These are phyloP conservation scores for Balaenoptera acutorostrata DNA, from an alignment of 2,113 vertebrate genomes.

Conservation along the genomic window DNA sequence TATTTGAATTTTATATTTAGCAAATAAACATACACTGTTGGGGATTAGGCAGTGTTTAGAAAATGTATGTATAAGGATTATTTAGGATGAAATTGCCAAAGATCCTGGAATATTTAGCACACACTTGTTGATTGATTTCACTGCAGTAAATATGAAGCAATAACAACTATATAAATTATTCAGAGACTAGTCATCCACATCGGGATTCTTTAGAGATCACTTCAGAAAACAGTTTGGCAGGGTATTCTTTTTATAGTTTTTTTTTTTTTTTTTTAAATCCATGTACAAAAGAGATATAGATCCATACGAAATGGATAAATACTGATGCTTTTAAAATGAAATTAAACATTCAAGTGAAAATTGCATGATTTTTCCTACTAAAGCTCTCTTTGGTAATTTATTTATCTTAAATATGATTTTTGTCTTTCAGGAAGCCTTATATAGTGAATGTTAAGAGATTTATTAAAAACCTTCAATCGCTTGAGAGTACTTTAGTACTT, in stretches of 20 bases:
- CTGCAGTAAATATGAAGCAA: conserved; percentile 33
- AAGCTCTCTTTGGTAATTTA: conserved; percentile 28
- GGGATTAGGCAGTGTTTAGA: conserved; percentile 50
- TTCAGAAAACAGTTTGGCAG: conserved; percentile 2
- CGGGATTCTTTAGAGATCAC: neutral
- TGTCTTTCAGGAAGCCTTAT: conserved; percentile 20
- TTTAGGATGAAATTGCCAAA: conserved; percentile 6
- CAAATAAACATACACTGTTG: conserved; percentile 44
- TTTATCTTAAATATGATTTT: conserved; percentile 64
- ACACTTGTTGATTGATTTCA: conserved; percentile 57
- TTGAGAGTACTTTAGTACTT: conserved; percentile 47
- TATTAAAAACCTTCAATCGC: conserved; percentile 56
- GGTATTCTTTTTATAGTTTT: neutral
- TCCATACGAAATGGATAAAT: conserved; percentile 41
- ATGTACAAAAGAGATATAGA: conserved; percentile 46
- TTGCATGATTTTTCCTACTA: conserved; percentile 16
- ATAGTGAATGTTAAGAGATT: conserved; percentile 35
- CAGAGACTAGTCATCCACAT: conserved; percentile 34
- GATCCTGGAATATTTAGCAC: neutral
- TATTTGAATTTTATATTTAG: conserved; percentile 65
- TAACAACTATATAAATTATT: conserved; percentile 51
- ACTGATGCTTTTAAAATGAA: conserved; percentile 60
- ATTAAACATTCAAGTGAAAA: conserved; percentile 35
- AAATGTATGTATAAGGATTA: conserved; percentile 42
- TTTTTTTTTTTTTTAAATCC: neutral